Base-by-base conservation (phyloP, 1,140 invertebrate genomes). In the Zeugodacus cucurbitae region DNA sequence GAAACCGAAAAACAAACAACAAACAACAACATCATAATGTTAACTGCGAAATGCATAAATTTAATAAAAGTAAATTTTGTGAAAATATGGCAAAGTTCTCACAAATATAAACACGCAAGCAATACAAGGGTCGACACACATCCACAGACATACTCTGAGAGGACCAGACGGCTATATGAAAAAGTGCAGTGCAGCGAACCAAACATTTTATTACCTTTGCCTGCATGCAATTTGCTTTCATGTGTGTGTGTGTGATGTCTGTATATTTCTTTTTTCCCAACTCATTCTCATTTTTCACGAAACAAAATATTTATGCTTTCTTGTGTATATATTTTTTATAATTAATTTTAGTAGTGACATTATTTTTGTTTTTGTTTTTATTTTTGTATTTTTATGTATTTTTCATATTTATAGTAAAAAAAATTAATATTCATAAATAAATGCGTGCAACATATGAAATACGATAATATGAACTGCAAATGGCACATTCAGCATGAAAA, bases 81-180 rank as follows among this genome's bases (percentile, higher is more conserved):
- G 67, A 74, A 74, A 74, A 74, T 74, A 74, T 74, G 67, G 11
- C 67, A 74, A 37, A 74, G 67, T 74, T 74, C 34, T 34, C 67
- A 74, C 11, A 41, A 74, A 37, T 26, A n/a, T 62, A 62, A 62
- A 62, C 58, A n/a, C 22, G 1, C 6, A 20, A 74, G 3, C 32
- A 70, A 70, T 29, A 70, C 64, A 20, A 34, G 1, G 2, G 32
- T n/a, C n/a, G n/a, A n/a, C n/a, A n/a, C n/a, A n/a, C n/a, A n/a
- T n/a, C n/a, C 32, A 3, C 2, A 34, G 4, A 34, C n/a, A 8
- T 26, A 11, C 4, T 26, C 26, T 10, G 4, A 2, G 0, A 62
- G 22, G 59, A 2, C n/a, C 7, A 26, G 59, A 7, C 14, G 17
- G 26, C 2, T 74, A 37, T n/a, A 41, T 37, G n/a, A 74, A 74